Conservation (phyloP, 2,113 vertebrate genomes). For the Hippoglossus stenolepis region DNA sequence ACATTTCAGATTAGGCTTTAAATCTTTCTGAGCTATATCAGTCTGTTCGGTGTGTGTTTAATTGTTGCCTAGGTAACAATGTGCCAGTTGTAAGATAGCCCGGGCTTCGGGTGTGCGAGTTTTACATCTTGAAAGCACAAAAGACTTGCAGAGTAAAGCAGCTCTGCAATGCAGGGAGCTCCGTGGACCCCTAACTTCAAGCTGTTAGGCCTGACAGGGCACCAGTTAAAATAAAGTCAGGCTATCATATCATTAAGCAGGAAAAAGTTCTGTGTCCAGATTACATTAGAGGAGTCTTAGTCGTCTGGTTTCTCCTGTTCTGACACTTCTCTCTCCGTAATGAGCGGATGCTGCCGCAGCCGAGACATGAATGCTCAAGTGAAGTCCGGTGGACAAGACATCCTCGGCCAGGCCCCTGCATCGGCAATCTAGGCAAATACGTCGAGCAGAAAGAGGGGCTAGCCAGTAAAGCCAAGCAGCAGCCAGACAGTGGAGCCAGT, state of each 20-base stretch:
- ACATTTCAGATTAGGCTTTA: slow-evolving; percentile 71
- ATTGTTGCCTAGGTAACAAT: slow-evolving; percentile 63
- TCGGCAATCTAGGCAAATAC: slow-evolving; percentile 81
- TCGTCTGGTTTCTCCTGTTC: slow-evolving; percentile 74
- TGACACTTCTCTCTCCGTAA: slow-evolving; percentile 83
- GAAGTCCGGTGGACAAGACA: slow-evolving; percentile 78
- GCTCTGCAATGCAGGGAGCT: slow-evolving; percentile 38
- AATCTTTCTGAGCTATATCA: slow-evolving; percentile 58
- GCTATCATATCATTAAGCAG: slow-evolving; percentile 83
- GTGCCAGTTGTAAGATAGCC: slow-evolving; percentile 4
- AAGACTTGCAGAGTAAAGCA: slow-evolving; percentile 50
- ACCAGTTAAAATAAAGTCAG: slow-evolving; percentile 74
- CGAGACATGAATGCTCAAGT: slow-evolving; percentile 83
- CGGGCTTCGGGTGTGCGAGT: slow-evolving; percentile 39
- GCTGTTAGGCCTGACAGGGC: slow-evolving; percentile 73
- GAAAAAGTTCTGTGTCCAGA: slow-evolving; percentile 84
- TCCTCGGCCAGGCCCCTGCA: slow-evolving; percentile 69
- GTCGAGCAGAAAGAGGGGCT: slow-evolving; percentile 71
- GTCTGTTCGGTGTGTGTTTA: slow-evolving; percentile 56
- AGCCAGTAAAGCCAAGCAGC: slow-evolving; percentile 52
- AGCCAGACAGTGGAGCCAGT: slow-evolving; percentile 70
- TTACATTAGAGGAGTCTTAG: slow-evolving; percentile 82
- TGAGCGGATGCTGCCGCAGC: slow-evolving; percentile 72
- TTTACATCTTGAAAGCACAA: slow-evolving; percentile 27
- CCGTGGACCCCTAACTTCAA: slow-evolving; percentile 48